phyloP scores from a whole-genome alignment of 2,797 vertebrate species.

The Sebastes kiyomatsui region DNA sequence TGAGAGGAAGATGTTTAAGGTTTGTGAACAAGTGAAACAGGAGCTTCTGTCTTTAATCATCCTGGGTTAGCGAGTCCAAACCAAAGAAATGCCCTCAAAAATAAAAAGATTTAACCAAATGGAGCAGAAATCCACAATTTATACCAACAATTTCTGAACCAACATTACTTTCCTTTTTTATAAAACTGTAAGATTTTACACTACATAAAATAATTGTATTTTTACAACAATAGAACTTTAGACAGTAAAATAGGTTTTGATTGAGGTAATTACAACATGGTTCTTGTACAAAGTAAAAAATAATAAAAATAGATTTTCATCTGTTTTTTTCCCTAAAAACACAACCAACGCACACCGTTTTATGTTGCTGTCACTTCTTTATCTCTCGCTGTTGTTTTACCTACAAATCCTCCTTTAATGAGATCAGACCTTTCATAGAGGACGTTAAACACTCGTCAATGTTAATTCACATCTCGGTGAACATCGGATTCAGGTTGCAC shows the following conservation, averaged over 20 bases:
- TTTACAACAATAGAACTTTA: conserved; percentile 83
- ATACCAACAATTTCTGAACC: conserved; percentile 68
- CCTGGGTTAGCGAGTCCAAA: conserved; percentile 11
- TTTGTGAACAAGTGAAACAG: conserved; percentile 5
- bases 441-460: neutral
- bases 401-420: conserved; percentile 48
- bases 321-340: conserved; percentile 61
- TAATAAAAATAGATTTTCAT: conserved; percentile 74
- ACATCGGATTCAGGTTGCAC: neutral
- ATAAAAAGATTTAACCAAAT: conserved; percentile 36
- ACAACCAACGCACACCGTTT: conserved; percentile 45
- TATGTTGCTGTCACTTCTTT: conserved; percentile 13
- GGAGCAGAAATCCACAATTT: conserved; percentile 65
- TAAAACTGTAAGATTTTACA: conserved; percentile 83
- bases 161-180: conserved; percentile 73
- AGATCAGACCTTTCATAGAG: conserved; percentile 26
- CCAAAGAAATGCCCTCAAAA: conserved; percentile 69
- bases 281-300: conserved; percentile 83
- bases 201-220: conserved; percentile 85
- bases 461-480: neutral
- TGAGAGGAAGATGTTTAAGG: neutral
- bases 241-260: conserved; percentile 85
- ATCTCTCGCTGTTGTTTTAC: conserved; percentile 17
- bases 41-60: conserved; percentile 17
- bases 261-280: conserved; percentile 85